phyloP scores from a whole-genome alignment of 2,797 vertebrate species.

The Anabacerthia variegaticeps region DNA sequence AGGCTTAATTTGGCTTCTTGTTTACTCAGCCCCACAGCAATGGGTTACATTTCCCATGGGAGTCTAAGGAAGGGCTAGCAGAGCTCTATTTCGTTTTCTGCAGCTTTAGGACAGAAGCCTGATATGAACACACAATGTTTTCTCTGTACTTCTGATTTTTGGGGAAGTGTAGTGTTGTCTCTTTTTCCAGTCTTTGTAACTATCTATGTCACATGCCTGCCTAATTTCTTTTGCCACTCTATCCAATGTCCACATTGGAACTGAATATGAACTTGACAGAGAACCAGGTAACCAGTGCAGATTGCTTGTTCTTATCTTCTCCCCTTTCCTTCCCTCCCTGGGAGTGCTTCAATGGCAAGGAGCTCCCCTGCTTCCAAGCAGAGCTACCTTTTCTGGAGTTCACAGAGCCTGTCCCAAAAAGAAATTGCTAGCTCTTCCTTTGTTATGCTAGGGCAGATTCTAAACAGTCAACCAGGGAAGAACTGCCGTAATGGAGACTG shows the following conservation, averaged over 20 bases:
- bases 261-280: background rate
- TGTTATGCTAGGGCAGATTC: background rate
- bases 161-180: background rate
- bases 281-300: background rate
- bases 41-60: background rate
- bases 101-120: background rate
- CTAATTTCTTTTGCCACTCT: background rate
- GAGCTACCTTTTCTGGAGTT: background rate
- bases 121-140: background rate
- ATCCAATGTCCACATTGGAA: background rate
- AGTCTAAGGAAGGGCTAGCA: background rate
- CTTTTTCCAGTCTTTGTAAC: background rate
- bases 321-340: background rate
- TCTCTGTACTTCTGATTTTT: background rate
- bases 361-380: background rate
- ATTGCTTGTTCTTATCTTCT: background rate
- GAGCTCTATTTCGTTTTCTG: slow-evolving; percentile 16
- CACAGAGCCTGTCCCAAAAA: background rate
- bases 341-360: background rate
- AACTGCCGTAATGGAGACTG: background rate
- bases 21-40: background rate
- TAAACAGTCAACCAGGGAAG: background rate
- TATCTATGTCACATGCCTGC: background rate
- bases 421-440: background rate
- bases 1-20: background rate